Base-by-base conservation (phyloP, 2,113 vertebrate genomes). In the Bagarius yarrelli region DNA sequence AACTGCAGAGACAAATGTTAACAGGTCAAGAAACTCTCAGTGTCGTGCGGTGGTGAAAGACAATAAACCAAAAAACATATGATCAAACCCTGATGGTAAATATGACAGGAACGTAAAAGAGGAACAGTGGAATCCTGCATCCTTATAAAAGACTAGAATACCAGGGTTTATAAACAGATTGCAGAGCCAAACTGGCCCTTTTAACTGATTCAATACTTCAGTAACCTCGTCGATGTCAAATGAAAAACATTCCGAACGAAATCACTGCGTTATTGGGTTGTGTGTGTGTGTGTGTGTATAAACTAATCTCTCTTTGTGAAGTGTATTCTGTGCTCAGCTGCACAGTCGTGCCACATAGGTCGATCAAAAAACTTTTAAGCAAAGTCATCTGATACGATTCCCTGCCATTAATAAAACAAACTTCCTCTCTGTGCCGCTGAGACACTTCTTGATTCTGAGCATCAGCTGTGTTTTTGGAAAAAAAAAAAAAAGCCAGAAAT, bases 61-160 rank as follows among this genome's bases (percentile, higher is more conserved):
- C 67, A 86, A 87, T 79, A 86, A 79, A 85, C n/a, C 60, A 73
- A 27, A 36, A 25, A 76, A 78, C 76, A 82, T 75, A 72, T 80
- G 67, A 66, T 80, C n/a, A 76, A 85, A 78, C 83, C 21, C 40
- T 69, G 36, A 84, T 67, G 70, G 25, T 32, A 76, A n/a, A 66
- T 73, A 77, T 40, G 11, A 27, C 53, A 18, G 18, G 50, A 72
- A 72, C 18, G 67, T 27, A 44, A 72, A 53, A 27, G 6, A 53
- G 44, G 44, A 71, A 71, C 14, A 19, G 44, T 74, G 21, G 70
- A 47, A 79, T 60, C 56, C 16, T 47, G 23, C 34, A 69, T n/a
- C 5, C 67, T 50, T 27, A 25, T 18, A 40, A 40, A 4, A 40
- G 8, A 40, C 36, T 40, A 40, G 3, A 47, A 47, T 11, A 47